Percentiles rank a stretch among this genome's conserved stretches.
These are phyloP conservation scores for Malacosoma neustria DNA, from an alignment of 2,888 invertebrate genomes.

Conservation along the genomic window DNA sequence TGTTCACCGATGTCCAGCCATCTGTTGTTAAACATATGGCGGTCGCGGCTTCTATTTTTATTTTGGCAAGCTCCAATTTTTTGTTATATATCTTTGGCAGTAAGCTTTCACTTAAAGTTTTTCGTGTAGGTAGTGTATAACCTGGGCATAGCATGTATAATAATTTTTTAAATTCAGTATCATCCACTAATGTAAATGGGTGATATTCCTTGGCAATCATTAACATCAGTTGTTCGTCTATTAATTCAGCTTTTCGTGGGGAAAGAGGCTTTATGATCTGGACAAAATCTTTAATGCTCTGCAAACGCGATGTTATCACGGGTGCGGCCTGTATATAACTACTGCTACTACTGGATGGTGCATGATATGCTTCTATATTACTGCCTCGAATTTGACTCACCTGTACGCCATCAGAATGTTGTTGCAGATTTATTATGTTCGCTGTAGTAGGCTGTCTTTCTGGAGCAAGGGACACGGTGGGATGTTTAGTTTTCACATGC, in stretches of 20 bases:
- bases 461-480: not conserved
- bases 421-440: not conserved
- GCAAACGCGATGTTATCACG: too few relatives aligned
- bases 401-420: not conserved
- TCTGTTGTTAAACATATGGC: too few relatives aligned
- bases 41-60: too few relatives aligned
- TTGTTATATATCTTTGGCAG: too few relatives aligned
- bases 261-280: constrained; percentile 1
- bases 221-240: constrained; percentile 6
- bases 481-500: not conserved
- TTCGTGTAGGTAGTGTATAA: too few relatives aligned
- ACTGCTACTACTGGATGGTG: too few relatives aligned
- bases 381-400: not conserved
- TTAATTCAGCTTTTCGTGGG: not conserved
- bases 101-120: too few relatives aligned
- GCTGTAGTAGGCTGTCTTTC: not conserved
- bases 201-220: constrained; percentile 8
- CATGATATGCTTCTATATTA: too few relatives aligned
- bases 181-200: constrained; percentile 8
- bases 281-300: too few relatives aligned
- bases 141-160: not conserved
- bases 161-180: constrained; percentile 6
- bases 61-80: too few relatives aligned
- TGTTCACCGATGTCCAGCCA: too few relatives aligned
- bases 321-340: too few relatives aligned